A percentile compares a stretch with the other conserved stretches of the same genome.
phyloP scores from a whole-genome alignment of 2,113 vertebrate species.

The Trichechus manatus region DNA sequence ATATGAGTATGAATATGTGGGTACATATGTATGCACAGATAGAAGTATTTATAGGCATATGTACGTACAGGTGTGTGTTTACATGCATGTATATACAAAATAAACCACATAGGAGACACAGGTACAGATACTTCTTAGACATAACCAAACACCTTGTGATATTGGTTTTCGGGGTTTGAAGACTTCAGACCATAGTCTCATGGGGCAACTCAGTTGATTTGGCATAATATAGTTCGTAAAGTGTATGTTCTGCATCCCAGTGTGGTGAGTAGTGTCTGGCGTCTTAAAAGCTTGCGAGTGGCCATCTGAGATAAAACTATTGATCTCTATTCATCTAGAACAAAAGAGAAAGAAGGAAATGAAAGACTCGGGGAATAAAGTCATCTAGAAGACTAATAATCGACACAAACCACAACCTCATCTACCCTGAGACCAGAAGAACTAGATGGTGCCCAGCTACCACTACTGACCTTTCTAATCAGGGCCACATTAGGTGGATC shows the following conservation, averaged over 20 bases:
- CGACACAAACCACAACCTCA: background rate
- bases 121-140: too few relatives aligned
- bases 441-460: background rate
- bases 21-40: too few relatives aligned
- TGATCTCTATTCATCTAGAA: background rate
- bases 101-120: too few relatives aligned
- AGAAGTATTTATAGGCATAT: background rate
- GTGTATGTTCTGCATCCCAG: background rate
- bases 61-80: background rate
- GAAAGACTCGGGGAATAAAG: background rate
- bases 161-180: background rate
- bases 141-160: background rate
- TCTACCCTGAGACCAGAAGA: background rate
- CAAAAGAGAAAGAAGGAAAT: background rate
- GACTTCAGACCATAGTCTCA: background rate
- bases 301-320: background rate
- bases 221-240: background rate
- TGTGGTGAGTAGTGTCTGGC: background rate
- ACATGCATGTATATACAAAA: background rate
- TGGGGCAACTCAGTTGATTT: background rate
- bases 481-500: background rate
- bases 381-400: background rate
- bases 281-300: background rate
- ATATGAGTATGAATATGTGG: too few relatives aligned
- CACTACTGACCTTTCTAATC: background rate